These are phyloP conservation scores for Doryteuthis pealeii DNA, from an alignment of 1,140 invertebrate species.

Conservation along the genomic window DNA sequence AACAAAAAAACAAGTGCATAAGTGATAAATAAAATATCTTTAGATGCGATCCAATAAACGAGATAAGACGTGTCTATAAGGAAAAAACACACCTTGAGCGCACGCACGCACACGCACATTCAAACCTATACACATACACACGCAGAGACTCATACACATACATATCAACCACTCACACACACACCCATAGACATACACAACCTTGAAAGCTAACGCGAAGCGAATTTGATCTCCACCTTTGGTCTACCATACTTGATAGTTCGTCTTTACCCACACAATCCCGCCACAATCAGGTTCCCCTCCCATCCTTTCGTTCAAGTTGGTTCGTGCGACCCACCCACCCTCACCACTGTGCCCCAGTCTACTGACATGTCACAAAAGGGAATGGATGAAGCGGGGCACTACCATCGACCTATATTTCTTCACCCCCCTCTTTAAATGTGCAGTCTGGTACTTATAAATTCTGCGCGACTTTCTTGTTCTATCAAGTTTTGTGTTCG, in stretches of 20 bases:
- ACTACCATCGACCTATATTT: too few relatives aligned
- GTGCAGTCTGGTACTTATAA: too few relatives aligned
- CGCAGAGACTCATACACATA: neutral
- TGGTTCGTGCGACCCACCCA: neutral
- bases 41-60: too few relatives aligned
- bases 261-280: neutral
- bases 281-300: neutral
- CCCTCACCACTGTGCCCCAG: too few relatives aligned
- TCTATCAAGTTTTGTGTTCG: too few relatives aligned
- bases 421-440: too few relatives aligned
- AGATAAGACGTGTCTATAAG: too few relatives aligned
- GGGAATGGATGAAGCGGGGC: too few relatives aligned
- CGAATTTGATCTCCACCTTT: neutral
- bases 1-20: too few relatives aligned
- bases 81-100: neutral
- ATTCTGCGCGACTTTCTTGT: too few relatives aligned
- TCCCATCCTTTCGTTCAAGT: neutral
- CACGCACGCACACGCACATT: neutral
- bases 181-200: neutral
- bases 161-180: neutral
- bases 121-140: slow-evolving; percentile 1
- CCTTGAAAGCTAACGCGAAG: neutral
- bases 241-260: neutral
- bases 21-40: too few relatives aligned
- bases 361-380: too few relatives aligned